phyloP scores from a whole-genome alignment of 1,140 invertebrate genomes.

The Elysia chlorotica region DNA sequence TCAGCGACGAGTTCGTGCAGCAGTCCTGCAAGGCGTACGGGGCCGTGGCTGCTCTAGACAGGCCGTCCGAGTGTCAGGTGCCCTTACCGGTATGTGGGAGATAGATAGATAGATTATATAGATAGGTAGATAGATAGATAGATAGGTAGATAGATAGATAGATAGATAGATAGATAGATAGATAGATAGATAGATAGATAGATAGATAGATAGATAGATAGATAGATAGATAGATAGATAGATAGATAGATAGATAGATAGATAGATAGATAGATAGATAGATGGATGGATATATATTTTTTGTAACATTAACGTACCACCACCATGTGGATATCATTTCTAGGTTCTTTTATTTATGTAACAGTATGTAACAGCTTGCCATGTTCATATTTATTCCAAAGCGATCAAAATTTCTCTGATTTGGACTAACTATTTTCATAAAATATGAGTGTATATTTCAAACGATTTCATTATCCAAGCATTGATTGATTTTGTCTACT shows the following conservation, averaged over 20 bases:
- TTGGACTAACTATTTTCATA: too few species aligned
- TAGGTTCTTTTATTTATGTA: background rate
- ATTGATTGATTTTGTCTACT: too few species aligned
- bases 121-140: background rate
- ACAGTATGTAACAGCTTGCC: too few species aligned
- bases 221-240: background rate
- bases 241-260: background rate
- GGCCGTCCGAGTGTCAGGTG: slow-evolving; percentile 42
- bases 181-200: background rate
- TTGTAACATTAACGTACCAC: background rate
- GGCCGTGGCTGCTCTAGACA: slow-evolving; percentile 52
- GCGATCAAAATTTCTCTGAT: too few species aligned
- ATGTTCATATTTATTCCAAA: too few species aligned
- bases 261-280: background rate
- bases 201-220: background rate
- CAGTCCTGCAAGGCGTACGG: slow-evolving; percentile 52
- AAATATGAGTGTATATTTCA: too few species aligned
- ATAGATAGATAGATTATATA: background rate
- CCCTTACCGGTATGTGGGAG: slow-evolving; percentile 31
- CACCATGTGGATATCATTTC: background rate
- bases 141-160: background rate
- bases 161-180: background rate
- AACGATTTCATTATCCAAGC: too few species aligned
- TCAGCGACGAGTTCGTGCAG: slow-evolving; percentile 52
- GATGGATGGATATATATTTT: too few species aligned